Evolutionary conservation across 2,797 vertebrate genomes (phyloP), one percentile per base, ranked within the genome.

Genomic region (Gadopsis bispinosus): DNA sequence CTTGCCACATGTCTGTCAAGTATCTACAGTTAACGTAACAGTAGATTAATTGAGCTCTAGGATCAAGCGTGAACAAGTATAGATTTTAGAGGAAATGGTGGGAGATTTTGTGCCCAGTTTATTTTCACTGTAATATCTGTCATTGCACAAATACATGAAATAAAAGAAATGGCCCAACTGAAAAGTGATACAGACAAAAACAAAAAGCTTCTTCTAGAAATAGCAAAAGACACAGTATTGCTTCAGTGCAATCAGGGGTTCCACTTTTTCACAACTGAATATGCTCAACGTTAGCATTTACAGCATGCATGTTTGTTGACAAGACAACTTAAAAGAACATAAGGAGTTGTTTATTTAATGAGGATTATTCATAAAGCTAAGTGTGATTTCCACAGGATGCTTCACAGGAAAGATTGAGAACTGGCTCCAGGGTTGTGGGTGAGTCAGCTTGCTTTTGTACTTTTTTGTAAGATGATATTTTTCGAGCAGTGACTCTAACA

Each of bases 391-490:
- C 93, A 95, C 93, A 97, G 97, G 95, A 85, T 95, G 92, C 88
- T 77, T 93, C 69, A 81, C 89, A 83, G 94, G 93, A 91, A 97
- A 97, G 89, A 97, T 98, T 77, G 95, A 96, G 91, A 95, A 81
- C 83, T 98, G 97, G 97, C 96, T 98, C 48, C 93, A 93, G 69
- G 85, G 92, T 20, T 97, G 96, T 59, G 94, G 97, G 98, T 98
- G 89, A 96, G 97, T 94, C 2, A 73, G 3, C 50, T 55, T 69
- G 20, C 70, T 51, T 77, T 63, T 69, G 51, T 41, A 6, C 45
- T 54, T 53, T 65, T 78, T 53, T 53, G 9, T 63, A 33, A 69
- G 50, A 50, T 68, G 26, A 69, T 63, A 22, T 72, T 77, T 77
- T 68, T 83, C 22, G 2, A 76, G 62, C 37, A 4, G 3, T 54